Base-by-base conservation (phyloP, 2,113 vertebrate genomes). In the Boulengeromyrus knoepffleri region DNA sequence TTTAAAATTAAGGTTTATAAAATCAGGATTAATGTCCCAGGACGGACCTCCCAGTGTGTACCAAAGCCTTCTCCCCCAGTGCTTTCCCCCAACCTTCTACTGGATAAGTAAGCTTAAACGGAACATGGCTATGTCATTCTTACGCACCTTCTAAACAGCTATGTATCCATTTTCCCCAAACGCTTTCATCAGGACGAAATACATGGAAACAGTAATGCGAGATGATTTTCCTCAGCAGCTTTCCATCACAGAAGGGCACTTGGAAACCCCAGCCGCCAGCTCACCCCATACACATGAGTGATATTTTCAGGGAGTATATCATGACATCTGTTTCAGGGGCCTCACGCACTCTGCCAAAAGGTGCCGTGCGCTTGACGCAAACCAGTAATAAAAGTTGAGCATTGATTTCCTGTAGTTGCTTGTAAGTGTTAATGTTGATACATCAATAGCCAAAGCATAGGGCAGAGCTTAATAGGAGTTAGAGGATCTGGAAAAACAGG, bases 341-440 rank as follows among this genome's bases (percentile, higher is more conserved):
- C 83, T 45, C 91, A 90, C 93, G 80, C 93, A 95, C 95, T 94
- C 92, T 91, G 94, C 93, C 94, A 90, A 91, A 53, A 9, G 93
- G 91, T 93, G 91, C 95, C 94, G 94, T 90, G 90, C 87, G 89
- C 92, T 93, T 95, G 95, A 96, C 96, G 96, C 95, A 96, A 47
- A 96, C 91, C 95, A 92, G 96, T 97, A 97, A 98, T 97, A 98
- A 98, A 98, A 98, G 97, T 97, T 97, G 39, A 90, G 94, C 97
- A 99, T 99, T 98, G 98, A 99, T 99, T 99, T 98, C 96, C 97
- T 97, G 97, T 97, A 97, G 97, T 97, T 95, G 97, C 97, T 98
- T 99, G 98, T 98, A 99, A 99, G 98, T 97, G 96, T 98, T 98
- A 98, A 97, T 98, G 97, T 98, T 98, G 98, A 98, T 97, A 98